Conservation (phyloP, 64 coral and sea anemone species). For the Montipora efflorescens region DNA sequence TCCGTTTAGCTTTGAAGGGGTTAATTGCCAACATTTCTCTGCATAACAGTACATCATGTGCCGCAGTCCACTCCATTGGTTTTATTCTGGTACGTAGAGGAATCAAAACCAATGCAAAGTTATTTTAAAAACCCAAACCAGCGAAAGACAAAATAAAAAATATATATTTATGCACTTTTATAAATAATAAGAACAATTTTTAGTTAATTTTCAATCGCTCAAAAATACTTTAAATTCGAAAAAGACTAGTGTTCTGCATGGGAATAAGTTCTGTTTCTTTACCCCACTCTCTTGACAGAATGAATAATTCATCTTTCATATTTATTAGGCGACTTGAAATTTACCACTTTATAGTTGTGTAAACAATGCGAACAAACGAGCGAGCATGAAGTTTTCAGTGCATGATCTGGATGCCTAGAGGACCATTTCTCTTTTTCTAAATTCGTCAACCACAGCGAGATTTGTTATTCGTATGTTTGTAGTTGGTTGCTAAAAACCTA, state of each 20-base stretch:
- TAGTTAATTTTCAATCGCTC: not conserved
- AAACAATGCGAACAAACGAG: not conserved
- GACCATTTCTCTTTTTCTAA: not conserved
- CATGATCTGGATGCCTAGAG: not conserved
- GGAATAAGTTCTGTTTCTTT: not conserved
- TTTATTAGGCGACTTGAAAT: constrained; percentile 12
- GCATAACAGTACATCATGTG: no score
- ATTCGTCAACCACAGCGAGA: not conserved
- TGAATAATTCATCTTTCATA: not conserved
- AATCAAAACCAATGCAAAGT: constrained; percentile 11
- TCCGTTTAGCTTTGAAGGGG: no score
- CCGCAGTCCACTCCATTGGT: no score
- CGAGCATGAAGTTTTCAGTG: not conserved
- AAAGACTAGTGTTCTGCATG: not conserved
- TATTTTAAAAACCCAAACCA: not conserved
- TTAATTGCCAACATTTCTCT: no score
- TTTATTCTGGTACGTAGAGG: not conserved
- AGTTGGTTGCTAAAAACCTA: not conserved
- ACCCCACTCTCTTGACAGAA: not conserved
- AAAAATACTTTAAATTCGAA: not conserved
- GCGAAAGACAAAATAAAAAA: not conserved
- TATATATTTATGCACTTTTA: not conserved
- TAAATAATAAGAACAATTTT: constrained; percentile 7
- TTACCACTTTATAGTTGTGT: not conserved
- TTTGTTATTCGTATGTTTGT: not conserved